These are phyloP conservation scores for Festucalex cinctus DNA, from an alignment of 2,113 vertebrate species.

Conservation along the genomic window DNA sequence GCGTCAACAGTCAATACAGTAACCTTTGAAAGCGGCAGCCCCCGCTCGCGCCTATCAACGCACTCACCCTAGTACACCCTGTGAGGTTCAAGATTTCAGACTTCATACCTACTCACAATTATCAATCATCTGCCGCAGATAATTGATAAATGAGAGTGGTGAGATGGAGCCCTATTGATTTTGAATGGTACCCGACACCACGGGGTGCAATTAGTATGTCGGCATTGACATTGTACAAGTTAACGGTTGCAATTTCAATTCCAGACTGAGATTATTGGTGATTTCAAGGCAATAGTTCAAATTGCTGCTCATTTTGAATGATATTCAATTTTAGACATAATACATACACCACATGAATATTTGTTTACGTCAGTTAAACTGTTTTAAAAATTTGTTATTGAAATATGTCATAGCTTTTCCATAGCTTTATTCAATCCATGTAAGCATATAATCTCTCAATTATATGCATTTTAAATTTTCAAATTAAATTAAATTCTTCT, in stretches of 20 bases:
- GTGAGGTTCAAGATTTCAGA: neutral
- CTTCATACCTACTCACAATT: neutral
- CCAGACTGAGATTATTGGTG: neutral
- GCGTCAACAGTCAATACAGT: slow-evolving; percentile 42
- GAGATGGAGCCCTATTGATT: neutral
- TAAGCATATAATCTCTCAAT: no score
- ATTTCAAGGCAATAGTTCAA: neutral
- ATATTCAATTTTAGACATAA: neutral
- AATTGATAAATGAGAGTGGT: neutral
- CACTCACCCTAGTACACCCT: slow-evolving; percentile 24
- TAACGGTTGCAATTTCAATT: neutral
- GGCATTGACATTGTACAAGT: neutral
- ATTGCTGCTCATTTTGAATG: neutral
- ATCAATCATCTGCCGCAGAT: neutral
- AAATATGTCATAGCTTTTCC: no score
- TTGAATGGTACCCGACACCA: neutral
- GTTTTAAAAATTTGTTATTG: no score
- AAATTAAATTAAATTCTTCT: no score
- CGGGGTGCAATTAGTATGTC: neutral
- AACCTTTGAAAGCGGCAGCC: slow-evolving; percentile 52
- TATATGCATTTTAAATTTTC: no score
- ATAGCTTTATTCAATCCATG: no score
- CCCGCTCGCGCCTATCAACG: slow-evolving; percentile 21
- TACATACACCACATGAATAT: no score
- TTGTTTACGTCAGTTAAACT: no score